Conservation (phyloP, 1,140 invertebrate genomes). For the Drosophila bifasciata region DNA sequence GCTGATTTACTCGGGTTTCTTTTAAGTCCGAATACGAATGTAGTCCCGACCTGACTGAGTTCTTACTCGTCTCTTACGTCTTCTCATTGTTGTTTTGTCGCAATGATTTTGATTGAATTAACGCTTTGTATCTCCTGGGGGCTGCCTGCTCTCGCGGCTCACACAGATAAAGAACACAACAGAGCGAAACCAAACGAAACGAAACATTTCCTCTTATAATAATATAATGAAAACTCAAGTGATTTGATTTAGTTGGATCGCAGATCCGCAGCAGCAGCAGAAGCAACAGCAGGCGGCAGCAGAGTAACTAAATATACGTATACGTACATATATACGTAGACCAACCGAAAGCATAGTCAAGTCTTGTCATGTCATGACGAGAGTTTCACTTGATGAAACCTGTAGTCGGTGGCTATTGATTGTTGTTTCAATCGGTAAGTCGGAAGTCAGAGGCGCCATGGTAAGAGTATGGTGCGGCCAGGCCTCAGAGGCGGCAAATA, state of each 20-base stretch:
- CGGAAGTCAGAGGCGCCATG: slow-evolving; percentile 31
- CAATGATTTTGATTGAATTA: slow-evolving; percentile 80
- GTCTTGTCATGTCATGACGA: slow-evolving; percentile 34
- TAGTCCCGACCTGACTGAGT: no score
- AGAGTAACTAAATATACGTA: slow-evolving; percentile 53
- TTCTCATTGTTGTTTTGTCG: slow-evolving; percentile 52
- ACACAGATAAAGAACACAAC: slow-evolving; percentile 29
- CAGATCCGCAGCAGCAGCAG: slow-evolving; percentile 22
- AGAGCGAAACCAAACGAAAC: no score
- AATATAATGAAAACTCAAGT: slow-evolving; percentile 73
- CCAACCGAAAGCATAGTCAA: slow-evolving; percentile 19
- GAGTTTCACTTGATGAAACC: slow-evolving; percentile 58
- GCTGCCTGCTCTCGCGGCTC: slow-evolving; percentile 23
- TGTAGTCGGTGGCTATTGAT: slow-evolving; percentile 17
- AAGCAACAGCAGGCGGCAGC: slow-evolving; percentile 8
- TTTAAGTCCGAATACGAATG: no score
- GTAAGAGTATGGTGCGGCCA: not conserved
- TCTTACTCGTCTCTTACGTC: not conserved
- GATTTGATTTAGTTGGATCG: slow-evolving; percentile 75
- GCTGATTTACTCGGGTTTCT: no score
- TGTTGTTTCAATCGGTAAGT: slow-evolving; percentile 34
- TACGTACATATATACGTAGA: no score
- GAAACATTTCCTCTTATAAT: slow-evolving; percentile 44
- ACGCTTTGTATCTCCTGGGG: slow-evolving; percentile 52
- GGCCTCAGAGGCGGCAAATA: no score